Conservation (phyloP, 2,888 invertebrate species). For the Sminthurinus aureus region DNA sequence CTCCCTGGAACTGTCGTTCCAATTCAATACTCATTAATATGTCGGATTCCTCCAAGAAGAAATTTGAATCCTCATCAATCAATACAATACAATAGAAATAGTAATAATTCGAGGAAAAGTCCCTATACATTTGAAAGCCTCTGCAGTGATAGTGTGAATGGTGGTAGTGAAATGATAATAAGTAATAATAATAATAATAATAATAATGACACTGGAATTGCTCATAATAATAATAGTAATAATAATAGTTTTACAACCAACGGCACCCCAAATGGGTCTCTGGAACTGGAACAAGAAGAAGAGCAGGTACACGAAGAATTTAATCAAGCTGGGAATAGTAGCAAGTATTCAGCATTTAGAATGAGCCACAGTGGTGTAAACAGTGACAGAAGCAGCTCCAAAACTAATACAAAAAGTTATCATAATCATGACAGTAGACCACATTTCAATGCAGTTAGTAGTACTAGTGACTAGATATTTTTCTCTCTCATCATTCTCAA, state of each 20-base stretch:
- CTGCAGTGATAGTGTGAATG: background rate
- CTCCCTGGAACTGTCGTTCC: background rate
- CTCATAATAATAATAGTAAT: constrained; percentile 6
- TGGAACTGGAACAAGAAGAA: background rate
- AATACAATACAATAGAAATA: background rate
- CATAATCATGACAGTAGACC: background rate
- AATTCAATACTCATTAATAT: background rate
- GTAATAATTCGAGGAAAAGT: too few species aligned
- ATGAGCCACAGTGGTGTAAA: background rate
- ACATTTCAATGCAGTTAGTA: background rate
- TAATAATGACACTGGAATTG: background rate
- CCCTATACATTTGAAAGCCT: background rate
- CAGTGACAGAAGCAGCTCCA: background rate
- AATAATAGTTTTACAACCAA: too few species aligned
- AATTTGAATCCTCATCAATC: constrained; percentile 13
- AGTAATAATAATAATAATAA: too few species aligned
- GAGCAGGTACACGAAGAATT: background rate
- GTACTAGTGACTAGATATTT: constrained; percentile 1
- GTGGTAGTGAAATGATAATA: background rate
- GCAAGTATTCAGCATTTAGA: too few species aligned
- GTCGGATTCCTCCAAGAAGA: background rate
- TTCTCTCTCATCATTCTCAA: too few species aligned
- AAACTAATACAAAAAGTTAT: background rate
- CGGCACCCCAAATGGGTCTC: too few species aligned
- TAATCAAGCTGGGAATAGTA: too few species aligned